Base-by-base conservation (phyloP, 2,113 vertebrate species). In the Rhinolophus sinicus region DNA sequence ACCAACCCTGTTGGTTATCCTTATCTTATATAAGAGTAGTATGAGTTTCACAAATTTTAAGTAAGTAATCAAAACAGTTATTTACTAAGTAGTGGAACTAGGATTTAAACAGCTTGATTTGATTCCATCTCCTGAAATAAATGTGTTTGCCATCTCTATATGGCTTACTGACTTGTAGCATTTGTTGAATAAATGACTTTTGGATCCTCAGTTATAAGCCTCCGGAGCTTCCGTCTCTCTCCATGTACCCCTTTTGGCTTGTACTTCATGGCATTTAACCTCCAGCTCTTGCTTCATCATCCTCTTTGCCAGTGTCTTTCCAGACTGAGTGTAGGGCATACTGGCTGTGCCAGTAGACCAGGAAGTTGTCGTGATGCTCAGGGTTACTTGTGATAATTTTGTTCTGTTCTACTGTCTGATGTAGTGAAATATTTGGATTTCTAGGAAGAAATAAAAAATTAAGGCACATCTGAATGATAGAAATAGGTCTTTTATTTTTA, bases 111-210 rank as follows among this genome's bases (percentile, higher is more conserved):
- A 88, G 44, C 12, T 8, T 85, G 21, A 22, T 77, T 22, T 81
- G 50, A 89, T 80, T 81, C 21, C 35, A 62, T 26, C 76, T 26
- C 72, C 73, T 81, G 33, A 70, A 85, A 92, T 64, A 64, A 54
- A 69, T 85, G 70, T 60, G 15, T 67, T 85, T 78, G 15, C 3
- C 16, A 8, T 64, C 24, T 88, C 65, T 88, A 0, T 56, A 86
- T 69, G 52, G 40, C 40, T 82, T 80, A 58, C 28, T 76, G 40
- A 62, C 28, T 24, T 54, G 10, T 26, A 72, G 47, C 44, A 38
- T 88, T 82, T 95, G 78, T 81, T 92, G 60, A 93, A 64, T 92
- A 85, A 44, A 47, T 83, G 76, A 83, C 10, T 65, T 84, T 84
- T 52, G 22, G 14, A 21, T 85, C 13, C 5, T 30, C 52, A 88